Evolutionary conservation across 2,888 invertebrate species (phyloP).

Genomic region (Hydropsyche betteni): DNA sequence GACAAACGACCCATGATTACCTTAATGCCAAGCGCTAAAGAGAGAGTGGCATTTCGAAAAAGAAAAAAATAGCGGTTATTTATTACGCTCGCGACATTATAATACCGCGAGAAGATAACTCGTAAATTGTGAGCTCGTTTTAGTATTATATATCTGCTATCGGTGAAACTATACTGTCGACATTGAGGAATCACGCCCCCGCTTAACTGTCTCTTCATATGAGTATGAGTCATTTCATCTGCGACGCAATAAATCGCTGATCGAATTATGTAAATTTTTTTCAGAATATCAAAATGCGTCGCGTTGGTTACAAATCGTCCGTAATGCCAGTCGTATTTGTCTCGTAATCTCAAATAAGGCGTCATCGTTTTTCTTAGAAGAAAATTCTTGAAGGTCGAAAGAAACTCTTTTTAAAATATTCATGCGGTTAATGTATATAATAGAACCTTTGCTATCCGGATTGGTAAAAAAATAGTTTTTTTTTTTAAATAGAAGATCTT

Average conservation of each 20-base stretch:
- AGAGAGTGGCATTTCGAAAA: slow-evolving; percentile 9
- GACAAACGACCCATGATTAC: slow-evolving; percentile 9
- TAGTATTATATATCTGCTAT: background rate
- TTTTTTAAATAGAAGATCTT: no score
- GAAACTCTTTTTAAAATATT: no score
- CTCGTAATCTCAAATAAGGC: background rate
- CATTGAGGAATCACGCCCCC: background rate
- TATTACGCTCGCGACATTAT: background rate
- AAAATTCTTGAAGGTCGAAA: background rate
- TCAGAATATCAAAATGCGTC: background rate
- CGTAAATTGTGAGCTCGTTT: slow-evolving; percentile 17
- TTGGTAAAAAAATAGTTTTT: no score
- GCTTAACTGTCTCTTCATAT: background rate
- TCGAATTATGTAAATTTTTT: background rate
- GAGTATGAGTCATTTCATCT: slow-evolving; percentile 13
- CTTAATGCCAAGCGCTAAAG: background rate
- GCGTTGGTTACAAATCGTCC: slow-evolving; percentile 7
- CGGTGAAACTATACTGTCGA: background rate
- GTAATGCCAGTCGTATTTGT: background rate
- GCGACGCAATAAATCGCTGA: background rate
- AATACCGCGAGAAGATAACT: background rate
- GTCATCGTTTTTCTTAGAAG: background rate
- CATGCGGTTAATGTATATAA: no score
- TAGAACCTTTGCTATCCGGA: no score
- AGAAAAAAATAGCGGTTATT: slow-evolving; percentile 3